Percentiles rank a stretch among this genome's conserved stretches.
Conservation (phyloP, 2,113 vertebrate species). For the Pituophis catenifer region DNA sequence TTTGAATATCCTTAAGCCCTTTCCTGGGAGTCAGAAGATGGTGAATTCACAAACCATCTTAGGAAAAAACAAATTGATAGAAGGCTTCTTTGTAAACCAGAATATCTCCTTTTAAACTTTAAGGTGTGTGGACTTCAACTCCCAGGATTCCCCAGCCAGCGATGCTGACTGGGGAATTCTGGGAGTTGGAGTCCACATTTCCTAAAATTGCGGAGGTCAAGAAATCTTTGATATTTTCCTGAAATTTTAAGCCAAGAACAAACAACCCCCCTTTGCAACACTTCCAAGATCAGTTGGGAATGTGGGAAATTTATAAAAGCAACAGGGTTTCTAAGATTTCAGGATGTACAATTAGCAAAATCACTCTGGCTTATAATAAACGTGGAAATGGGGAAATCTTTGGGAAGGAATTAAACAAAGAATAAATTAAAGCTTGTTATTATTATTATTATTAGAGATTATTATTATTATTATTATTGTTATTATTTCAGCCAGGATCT, state of each 20-base stretch:
- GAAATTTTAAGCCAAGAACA: not conserved
- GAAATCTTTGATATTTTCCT: not conserved
- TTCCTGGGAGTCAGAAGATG: not conserved
- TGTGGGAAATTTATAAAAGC: not conserved
- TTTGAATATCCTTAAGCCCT: not conserved
- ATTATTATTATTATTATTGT: too few relatives aligned
- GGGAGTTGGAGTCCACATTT: not conserved
- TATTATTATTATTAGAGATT: too few relatives aligned
- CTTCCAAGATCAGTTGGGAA: not conserved
- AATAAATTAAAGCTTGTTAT: not conserved
- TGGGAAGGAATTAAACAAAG: not conserved
- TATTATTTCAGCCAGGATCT: not conserved
- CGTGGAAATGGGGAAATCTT: not conserved
- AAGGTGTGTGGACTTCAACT: not conserved
- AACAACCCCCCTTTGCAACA: not conserved
- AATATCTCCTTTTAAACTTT: not conserved
- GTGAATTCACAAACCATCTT: not conserved
- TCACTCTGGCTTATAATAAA: not conserved
- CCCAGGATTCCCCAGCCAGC: not conserved
- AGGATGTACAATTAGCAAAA: constrained; percentile 19
- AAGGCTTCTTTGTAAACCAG: not conserved
- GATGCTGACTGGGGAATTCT: not conserved
- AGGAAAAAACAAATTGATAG: not conserved
- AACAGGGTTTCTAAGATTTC: not conserved
- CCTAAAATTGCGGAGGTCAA: not conserved